phyloP scores from a whole-genome alignment of 30 jellyfish, hydroid and myxozoan genomes.

The Rhopilema esculentum region DNA sequence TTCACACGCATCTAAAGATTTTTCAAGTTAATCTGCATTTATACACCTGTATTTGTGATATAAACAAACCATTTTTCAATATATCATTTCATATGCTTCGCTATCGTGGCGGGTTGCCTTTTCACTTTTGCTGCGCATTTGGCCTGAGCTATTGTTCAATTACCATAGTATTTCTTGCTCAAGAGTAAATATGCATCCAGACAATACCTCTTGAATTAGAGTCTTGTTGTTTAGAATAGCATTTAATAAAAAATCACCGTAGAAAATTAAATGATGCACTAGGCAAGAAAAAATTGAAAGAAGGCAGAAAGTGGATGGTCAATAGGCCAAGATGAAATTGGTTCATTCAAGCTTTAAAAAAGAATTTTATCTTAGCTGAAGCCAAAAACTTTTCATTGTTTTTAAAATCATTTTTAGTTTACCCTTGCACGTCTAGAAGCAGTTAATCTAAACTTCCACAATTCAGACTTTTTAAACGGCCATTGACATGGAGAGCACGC shows the following conservation, averaged over 20 bases:
- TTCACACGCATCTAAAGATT: background rate
- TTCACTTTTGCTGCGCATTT: background rate
- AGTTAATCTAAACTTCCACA: no score
- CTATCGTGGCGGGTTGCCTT: background rate
- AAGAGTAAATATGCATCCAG: background rate
- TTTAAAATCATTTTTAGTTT: no score
- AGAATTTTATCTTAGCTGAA: no score
- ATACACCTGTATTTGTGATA: background rate
- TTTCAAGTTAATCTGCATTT: no score
- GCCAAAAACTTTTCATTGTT: no score
- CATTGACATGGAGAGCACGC: no score
- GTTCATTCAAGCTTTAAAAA: no score
- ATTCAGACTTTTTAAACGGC: no score
- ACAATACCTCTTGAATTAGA: background rate
- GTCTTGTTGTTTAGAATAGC: background rate
- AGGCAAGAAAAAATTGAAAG: background rate
- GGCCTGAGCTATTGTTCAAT: background rate
- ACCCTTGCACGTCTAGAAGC: no score
- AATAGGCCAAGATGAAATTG: background rate
- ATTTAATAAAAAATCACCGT: no score
- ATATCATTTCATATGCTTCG: background rate
- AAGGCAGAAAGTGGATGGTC: background rate
- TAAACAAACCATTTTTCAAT: background rate
- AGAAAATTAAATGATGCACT: no score
- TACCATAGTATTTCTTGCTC: background rate